Conservation (phyloP, 2,888 invertebrate species). For the Lapara coniferarum region DNA sequence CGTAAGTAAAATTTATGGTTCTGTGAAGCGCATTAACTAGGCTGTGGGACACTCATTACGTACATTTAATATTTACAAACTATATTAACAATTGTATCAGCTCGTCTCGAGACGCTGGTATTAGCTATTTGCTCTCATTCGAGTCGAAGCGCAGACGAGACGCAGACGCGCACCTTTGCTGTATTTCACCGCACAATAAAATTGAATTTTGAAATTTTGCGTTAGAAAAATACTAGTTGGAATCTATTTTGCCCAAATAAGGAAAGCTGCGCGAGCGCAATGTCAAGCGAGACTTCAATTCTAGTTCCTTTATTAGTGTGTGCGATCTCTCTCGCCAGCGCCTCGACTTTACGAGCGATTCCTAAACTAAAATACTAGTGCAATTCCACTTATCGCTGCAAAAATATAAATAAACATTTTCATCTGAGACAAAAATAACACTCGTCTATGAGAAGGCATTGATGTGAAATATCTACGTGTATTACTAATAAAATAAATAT, state of each 20-base stretch:
- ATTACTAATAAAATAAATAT: conserved; percentile 11
- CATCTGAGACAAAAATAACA: conserved; percentile 20
- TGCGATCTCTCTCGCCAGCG: no score
- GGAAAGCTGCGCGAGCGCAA: no score
- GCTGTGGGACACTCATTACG: conserved; percentile 28
- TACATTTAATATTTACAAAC: conserved; percentile 14
- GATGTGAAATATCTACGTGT: background rate
- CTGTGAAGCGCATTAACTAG: conserved; percentile 17
- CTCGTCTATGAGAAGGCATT: background rate
- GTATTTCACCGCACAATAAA: no score
- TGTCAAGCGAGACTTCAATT: no score
- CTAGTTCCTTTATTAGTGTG: no score
- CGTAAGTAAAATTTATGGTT: background rate
- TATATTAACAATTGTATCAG: background rate
- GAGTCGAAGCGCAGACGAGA: background rate
- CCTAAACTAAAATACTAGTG: conserved; percentile 1
- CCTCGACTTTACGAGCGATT: no score
- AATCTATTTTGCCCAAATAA: no score
- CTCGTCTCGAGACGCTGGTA: background rate
- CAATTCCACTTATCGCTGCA: conserved; percentile 15
- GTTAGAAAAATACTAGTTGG: no score
- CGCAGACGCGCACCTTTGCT: background rate
- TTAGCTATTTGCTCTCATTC: background rate
- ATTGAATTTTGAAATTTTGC: no score
- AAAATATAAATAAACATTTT: conserved; percentile 18